These are phyloP conservation scores for Phrynosoma platyrhinos DNA, from an alignment of 2,113 vertebrate genomes.

Conservation along the genomic window DNA sequence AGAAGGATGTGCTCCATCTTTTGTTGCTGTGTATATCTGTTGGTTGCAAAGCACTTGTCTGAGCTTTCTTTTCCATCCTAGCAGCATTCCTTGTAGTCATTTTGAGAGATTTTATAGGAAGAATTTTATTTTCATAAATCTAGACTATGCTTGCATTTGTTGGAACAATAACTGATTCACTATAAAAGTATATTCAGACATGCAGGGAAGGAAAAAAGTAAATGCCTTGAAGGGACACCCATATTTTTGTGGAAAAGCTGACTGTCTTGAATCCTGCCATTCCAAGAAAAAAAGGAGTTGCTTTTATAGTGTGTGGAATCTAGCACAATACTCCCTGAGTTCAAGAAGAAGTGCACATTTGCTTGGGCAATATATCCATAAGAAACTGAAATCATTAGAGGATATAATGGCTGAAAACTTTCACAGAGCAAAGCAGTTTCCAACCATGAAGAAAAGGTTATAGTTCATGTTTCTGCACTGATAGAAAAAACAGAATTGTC, in stretches of 20 bases:
- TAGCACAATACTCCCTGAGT: neutral
- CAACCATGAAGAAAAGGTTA: conserved; percentile 17
- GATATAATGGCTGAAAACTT: conserved; percentile 22
- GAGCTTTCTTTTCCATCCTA: neutral
- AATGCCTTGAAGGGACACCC: neutral
- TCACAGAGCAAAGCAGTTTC: conserved; percentile 16
- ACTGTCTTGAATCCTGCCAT: neutral
- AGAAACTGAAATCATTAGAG: neutral
- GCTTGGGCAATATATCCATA: neutral
- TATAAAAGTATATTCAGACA: neutral
- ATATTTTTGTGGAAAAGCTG: neutral
- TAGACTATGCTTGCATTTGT: neutral
- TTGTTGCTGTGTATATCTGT: neutral
- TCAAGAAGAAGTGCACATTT: conserved; percentile 14
- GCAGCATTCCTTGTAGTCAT: neutral
- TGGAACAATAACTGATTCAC: neutral
- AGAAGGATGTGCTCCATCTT: neutral
- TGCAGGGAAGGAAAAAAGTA: neutral
- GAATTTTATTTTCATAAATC: neutral
- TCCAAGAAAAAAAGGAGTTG: neutral
- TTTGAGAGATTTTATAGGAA: neutral
- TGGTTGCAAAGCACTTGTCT: neutral
- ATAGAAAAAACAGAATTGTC: conserved; percentile 13
- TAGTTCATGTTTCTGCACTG: conserved; percentile 2
- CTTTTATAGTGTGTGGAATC: neutral